These are phyloP conservation scores for Bagarius yarrelli DNA, from an alignment of 2,113 vertebrate species.

Conservation along the genomic window DNA sequence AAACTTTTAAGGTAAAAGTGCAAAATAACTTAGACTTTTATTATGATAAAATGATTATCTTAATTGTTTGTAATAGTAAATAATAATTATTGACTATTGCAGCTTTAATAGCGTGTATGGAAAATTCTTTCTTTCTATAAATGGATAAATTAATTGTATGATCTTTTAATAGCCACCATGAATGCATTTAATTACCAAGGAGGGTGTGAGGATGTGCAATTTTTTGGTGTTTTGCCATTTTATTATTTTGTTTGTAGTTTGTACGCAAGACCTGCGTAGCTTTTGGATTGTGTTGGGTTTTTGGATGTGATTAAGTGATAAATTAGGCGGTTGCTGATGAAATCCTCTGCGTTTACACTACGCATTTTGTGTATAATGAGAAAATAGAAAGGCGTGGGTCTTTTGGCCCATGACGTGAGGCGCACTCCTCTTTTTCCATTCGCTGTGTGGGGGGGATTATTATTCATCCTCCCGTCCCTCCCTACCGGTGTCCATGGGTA, in stretches of 20 bases:
- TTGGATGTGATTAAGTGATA: not conserved
- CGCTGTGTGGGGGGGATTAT: constrained; percentile 61
- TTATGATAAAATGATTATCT: too few relatives aligned
- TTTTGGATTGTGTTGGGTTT: not conserved
- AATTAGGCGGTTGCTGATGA: not conserved
- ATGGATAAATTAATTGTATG: not conserved
- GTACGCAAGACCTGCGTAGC: not conserved
- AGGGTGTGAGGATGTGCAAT: not conserved
- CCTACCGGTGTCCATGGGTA: constrained; percentile 64
- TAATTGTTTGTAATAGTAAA: not conserved
- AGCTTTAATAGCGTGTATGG: too few relatives aligned
- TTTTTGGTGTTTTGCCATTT: not conserved
- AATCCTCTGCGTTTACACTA: not conserved
- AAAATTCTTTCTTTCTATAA: not conserved
- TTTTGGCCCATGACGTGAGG: constrained; percentile 63
- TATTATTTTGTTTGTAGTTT: not conserved
- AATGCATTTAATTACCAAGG: not conserved
- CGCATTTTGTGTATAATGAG: not conserved
- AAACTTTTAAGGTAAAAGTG: too few relatives aligned
- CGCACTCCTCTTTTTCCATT: constrained; percentile 67
- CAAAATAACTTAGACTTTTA: too few relatives aligned
- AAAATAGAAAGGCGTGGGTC: constrained; percentile 41
- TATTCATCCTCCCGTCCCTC: constrained; percentile 53
- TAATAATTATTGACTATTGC: not conserved
- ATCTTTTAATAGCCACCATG: too few relatives aligned